Evolutionary conservation across 2,113 vertebrate genomes (phyloP).

Genomic region (Mirza zaza): DNA sequence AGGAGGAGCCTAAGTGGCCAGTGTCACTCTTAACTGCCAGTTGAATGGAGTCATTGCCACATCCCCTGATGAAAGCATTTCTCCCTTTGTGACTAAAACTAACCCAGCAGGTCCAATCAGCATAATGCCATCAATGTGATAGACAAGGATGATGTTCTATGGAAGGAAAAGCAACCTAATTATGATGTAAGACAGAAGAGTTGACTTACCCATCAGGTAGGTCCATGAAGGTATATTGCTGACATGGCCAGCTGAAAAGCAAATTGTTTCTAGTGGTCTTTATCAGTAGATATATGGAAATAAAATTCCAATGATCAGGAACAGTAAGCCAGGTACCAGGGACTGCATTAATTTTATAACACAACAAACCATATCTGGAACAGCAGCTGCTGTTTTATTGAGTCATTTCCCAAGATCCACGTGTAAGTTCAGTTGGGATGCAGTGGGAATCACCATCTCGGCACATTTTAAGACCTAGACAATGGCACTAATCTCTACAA

Average conservation of each 20-base stretch:
- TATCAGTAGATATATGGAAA: neutral
- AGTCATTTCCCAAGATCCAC: neutral
- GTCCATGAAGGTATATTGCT: neutral
- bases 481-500: neutral
- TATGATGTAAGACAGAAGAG: neutral
- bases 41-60: neutral
- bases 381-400: fast-evolving
- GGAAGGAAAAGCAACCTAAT: neutral
- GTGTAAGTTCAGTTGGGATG: neutral
- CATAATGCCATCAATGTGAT: neutral
- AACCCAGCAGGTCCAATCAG: too few relatives aligned
- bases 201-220: neutral
- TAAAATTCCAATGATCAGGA: neutral
- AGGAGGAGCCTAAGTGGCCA: neutral
- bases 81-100: neutral
- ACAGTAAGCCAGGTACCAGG: neutral
- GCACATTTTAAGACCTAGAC: neutral
- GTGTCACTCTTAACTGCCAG: neutral
- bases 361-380: neutral
- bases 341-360: neutral
- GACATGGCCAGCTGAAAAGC: neutral
- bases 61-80: neutral
- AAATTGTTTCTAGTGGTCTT: neutral
- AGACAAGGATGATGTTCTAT: neutral
- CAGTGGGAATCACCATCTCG: neutral